Evolutionary conservation across 37 sponge, comb jelly and placozoan genomes (phyloP).

Genomic region (Lycopodina hypogea): DNA sequence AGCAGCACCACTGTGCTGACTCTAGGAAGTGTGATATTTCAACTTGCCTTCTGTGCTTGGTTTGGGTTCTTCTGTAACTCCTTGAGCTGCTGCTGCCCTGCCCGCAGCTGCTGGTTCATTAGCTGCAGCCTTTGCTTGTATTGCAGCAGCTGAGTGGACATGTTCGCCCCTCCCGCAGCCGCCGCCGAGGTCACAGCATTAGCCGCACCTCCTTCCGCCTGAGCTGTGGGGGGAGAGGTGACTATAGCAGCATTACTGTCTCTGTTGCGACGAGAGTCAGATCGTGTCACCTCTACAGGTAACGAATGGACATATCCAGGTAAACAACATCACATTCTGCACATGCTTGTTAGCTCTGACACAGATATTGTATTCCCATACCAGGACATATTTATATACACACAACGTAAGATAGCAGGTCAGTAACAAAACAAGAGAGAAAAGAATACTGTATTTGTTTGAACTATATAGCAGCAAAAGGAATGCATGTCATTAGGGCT

Average conservation of each 20-base stretch:
- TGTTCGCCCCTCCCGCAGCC: background rate
- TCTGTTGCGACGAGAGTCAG: constrained; percentile 14
- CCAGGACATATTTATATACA: no score
- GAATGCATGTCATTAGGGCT: no score
- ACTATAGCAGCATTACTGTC: background rate
- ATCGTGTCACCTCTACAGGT: background rate
- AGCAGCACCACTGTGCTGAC: no score
- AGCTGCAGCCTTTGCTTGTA: constrained; percentile 68
- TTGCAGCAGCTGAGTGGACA: constrained; percentile 62
- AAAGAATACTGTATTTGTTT: no score
- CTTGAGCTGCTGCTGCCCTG: constrained; percentile 75
- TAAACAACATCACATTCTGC: no score
- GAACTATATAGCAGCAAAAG: no score
- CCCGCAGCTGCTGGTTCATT: constrained; percentile 73
- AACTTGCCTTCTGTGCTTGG: constrained; percentile 50
- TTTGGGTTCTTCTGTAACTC: constrained; percentile 70
- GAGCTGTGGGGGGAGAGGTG: background rate
- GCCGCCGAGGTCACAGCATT: background rate
- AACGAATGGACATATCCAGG: background rate
- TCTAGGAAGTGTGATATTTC: no score
- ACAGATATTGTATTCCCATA: no score
- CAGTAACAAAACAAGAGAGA: no score
- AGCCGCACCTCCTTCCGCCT: background rate
- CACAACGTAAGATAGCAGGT: no score
- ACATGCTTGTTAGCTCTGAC: no score